phyloP scores from a whole-genome alignment of 2,113 vertebrate species.

The Apaloderma vittatum region DNA sequence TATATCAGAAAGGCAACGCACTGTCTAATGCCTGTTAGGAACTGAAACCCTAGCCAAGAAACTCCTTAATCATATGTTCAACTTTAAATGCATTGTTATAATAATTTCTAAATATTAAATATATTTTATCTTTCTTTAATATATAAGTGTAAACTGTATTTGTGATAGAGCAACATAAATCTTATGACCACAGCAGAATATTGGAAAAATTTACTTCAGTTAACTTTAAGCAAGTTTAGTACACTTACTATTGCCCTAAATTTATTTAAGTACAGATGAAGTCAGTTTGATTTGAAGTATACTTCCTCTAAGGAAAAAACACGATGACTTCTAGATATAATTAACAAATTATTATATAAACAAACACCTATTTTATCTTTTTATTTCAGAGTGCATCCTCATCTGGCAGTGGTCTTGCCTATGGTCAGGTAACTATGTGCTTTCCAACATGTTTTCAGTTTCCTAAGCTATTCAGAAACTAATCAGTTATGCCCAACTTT shows the following conservation, averaged over 20 bases:
- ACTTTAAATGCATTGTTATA: background rate
- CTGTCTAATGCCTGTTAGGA: background rate
- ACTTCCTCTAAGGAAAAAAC: background rate
- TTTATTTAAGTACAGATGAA: background rate
- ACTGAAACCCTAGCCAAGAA: background rate
- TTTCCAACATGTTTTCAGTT: background rate
- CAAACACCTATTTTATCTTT: background rate
- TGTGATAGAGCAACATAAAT: background rate
- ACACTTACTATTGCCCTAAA: background rate
- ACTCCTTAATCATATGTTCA: background rate
- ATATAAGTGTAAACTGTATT: background rate
- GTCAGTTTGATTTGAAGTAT: background rate
- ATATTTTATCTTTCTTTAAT: background rate
- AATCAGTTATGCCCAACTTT: background rate
- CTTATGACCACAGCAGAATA: background rate
- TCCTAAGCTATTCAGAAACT: background rate
- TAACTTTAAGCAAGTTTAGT: background rate
- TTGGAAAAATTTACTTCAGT: background rate
- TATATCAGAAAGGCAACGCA: background rate
- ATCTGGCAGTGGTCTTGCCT: background rate
- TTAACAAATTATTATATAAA: background rate
- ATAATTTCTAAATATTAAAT: background rate
- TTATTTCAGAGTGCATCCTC: conserved; percentile 29
- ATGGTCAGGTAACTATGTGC: conserved; percentile 61
- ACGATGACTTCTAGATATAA: background rate